Evolutionary conservation across 2,797 vertebrate species (phyloP), one percentile per base, ranked within the genome.

Genomic region (Tachyglossus aculeatus): DNA sequence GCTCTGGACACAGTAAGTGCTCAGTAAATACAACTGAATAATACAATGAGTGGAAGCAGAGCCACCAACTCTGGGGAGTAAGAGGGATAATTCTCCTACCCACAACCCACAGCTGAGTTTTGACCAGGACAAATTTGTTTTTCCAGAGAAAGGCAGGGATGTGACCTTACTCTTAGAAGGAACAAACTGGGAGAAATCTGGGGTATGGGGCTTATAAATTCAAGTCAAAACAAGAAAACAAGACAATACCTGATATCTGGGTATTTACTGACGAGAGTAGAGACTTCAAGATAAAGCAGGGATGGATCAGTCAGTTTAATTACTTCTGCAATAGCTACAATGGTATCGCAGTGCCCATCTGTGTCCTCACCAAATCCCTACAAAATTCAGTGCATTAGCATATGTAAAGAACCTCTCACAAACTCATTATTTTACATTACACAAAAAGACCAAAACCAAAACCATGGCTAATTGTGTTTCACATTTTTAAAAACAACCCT

Each of bases 221-320:
- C 19, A 1, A 31, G 15, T n/a, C 31, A 44, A 50, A 40, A 48
- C 9, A 4, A 13, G 36, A 36, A 47, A 3, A 31, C 16, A 31
- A 5, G 60, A 4, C 55, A 71, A 81, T 88, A 98, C 98, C 97
- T 96, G 92, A 99, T 97, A 73, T 99, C 97, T 8, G 97, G 97
- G 47, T 98, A 99, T 79, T 97, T 98, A 71, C 96, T 97, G 82
- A 98, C 96, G 84, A 99, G 92, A 1, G 96, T 99, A 43, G 96
- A 96, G 75, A 99, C 96, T 86, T 99, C 98, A 72, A 99, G 91
- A 75, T 96, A 98, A 27, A 99, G 95, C 53, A 99, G 91, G 0
- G 96, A 96, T 22, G 98, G 97, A 83, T 99, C 98, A 1, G 96
- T 98, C 56, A 99, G 94, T 84, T 99, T 99, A 73, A 99, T 96